Evolutionary conservation across 2,888 invertebrate genomes (phyloP).

Genomic region (Hypolimnas misippus): DNA sequence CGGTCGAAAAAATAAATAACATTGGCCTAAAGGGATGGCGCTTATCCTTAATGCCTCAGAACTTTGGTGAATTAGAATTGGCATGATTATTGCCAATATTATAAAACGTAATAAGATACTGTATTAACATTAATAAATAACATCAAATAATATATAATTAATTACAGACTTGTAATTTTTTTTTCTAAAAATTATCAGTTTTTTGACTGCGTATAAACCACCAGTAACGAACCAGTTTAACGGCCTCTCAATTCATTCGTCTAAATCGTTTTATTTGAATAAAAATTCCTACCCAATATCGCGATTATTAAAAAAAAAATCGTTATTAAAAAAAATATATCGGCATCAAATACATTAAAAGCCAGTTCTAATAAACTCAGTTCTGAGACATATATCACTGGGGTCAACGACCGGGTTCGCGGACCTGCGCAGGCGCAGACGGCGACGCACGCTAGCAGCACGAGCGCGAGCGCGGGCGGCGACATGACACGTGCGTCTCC

Average conservation of each 20-base stretch:
- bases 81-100: neutral
- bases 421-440: conserved; percentile 54
- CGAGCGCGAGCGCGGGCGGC: conserved; percentile 40
- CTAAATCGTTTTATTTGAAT: too few relatives aligned
- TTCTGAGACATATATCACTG: conserved; percentile 62
- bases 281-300: too few relatives aligned
- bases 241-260: too few relatives aligned
- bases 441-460: conserved; percentile 46
- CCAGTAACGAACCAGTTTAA: too few relatives aligned
- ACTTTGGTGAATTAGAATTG: neutral
- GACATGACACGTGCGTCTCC: conserved; percentile 53
- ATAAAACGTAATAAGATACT: too few relatives aligned
- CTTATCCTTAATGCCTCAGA: conserved; percentile 49
- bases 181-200: too few relatives aligned
- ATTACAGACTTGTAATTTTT: too few relatives aligned
- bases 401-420: conserved; percentile 68
- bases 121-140: too few relatives aligned
- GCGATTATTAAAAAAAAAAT: too few relatives aligned
- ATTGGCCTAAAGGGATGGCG: conserved; percentile 34
- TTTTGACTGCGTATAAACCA: too few relatives aligned
- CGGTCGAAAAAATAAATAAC: conserved; percentile 38
- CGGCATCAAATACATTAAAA: conserved; percentile 6
- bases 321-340: neutral
- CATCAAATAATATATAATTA: too few relatives aligned
- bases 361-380: conserved; percentile 16